These are phyloP conservation scores for Alces alces DNA, from an alignment of 2,113 vertebrate genomes.

Conservation along the genomic window DNA sequence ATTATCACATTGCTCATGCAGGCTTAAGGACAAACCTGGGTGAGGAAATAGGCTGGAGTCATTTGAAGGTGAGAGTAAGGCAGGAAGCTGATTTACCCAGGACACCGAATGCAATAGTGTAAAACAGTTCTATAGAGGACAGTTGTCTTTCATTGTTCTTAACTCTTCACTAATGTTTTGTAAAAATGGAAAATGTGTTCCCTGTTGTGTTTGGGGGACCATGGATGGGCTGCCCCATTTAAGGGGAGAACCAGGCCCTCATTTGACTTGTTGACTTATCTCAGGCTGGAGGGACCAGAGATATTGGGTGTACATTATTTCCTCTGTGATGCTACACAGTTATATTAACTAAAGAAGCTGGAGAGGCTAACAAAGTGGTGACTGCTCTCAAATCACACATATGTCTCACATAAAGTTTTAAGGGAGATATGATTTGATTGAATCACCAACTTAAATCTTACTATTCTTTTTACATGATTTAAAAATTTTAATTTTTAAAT, in stretches of 20 bases:
- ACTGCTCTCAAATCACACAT: neutral
- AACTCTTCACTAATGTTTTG: neutral
- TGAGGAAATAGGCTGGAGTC: neutral
- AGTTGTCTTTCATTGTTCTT: neutral
- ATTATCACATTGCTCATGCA: neutral
- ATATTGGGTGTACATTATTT: neutral
- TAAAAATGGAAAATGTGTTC: neutral
- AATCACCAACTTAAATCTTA: neutral
- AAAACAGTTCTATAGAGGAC: neutral
- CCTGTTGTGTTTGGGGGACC: neutral
- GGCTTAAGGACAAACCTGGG: neutral
- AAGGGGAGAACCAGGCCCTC: neutral
- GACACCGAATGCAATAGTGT: neutral
- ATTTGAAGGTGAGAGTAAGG: neutral
- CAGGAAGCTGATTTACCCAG: neutral
- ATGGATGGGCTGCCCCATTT: neutral
- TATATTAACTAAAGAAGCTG: neutral
- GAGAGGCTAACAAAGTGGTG: neutral
- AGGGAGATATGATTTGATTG: neutral
- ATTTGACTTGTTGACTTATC: neutral
- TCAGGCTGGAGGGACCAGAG: neutral
- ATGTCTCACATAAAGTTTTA: neutral
- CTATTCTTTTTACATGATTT: neutral
- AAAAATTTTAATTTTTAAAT: neutral
- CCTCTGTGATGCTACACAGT: neutral